phyloP scores from a whole-genome alignment of 2,797 vertebrate genomes.

The Platalea minor region DNA sequence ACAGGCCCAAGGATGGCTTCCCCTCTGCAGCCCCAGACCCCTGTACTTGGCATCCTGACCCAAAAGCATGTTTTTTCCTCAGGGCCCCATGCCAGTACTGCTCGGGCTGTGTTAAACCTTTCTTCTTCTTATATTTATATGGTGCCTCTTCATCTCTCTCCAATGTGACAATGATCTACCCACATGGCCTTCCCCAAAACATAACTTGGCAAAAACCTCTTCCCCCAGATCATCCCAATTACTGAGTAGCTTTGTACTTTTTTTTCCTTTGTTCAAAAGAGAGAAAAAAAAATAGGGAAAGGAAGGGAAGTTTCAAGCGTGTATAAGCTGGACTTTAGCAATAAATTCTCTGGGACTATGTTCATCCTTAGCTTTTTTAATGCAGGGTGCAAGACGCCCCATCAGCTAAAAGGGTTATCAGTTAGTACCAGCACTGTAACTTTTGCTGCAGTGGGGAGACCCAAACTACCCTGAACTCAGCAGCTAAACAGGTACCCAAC shows the following conservation, averaged over 20 bases:
- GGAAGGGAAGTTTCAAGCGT: background rate
- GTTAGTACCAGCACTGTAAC: background rate
- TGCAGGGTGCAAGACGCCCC: background rate
- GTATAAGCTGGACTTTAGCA: background rate
- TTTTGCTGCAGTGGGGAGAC: background rate
- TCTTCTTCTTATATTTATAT: background rate
- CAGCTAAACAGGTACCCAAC: background rate
- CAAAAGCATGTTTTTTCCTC: constrained; percentile 9
- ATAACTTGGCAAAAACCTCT: background rate
- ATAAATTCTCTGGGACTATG: background rate
- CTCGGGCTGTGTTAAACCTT: background rate
- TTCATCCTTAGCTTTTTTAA: background rate
- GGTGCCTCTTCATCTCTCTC: background rate
- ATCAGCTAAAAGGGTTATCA: background rate
- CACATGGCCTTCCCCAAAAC: background rate
- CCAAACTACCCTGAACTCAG: background rate
- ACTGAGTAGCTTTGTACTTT: background rate
- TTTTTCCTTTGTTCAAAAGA: background rate
- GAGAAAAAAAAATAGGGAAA: background rate
- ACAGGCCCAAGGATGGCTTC: background rate
- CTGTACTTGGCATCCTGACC: background rate
- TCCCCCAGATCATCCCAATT: background rate
- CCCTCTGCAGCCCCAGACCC: background rate
- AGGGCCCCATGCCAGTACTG: background rate
- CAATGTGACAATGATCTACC: background rate